phyloP scores from a whole-genome alignment of 2,797 vertebrate genomes.

The Coreius guichenoti region DNA sequence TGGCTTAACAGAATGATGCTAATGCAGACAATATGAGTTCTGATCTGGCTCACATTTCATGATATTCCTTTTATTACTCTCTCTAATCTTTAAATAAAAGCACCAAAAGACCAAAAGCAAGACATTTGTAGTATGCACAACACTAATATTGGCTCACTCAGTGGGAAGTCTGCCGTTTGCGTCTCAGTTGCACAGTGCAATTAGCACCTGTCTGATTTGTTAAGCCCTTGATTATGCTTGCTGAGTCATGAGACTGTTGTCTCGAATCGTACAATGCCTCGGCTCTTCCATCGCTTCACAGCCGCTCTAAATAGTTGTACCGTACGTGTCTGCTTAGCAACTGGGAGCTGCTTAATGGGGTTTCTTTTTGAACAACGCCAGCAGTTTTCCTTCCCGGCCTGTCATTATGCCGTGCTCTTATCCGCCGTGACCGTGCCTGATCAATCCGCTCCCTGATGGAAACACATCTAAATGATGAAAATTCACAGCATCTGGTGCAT shows the following conservation, averaged over 20 bases:
- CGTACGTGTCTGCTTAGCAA: constrained; percentile 45
- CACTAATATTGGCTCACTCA: not conserved
- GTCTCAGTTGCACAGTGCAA: constrained; percentile 21
- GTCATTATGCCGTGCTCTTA: constrained; percentile 56
- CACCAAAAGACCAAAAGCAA: not conserved
- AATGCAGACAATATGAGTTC: not conserved
- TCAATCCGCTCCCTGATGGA: constrained; percentile 64
- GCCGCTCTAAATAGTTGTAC: constrained; percentile 15
- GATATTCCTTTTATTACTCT: not conserved
- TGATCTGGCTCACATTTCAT: not conserved
- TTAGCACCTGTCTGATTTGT: constrained; percentile 49
- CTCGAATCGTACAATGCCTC: constrained; percentile 11
- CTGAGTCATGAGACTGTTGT: constrained; percentile 47
- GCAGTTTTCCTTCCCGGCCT: constrained; percentile 34
- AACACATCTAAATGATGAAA: constrained; percentile 53
- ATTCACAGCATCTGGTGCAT: constrained; percentile 68
- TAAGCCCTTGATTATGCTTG: constrained; percentile 37
- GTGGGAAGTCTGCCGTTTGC: not conserved
- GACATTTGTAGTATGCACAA: not conserved
- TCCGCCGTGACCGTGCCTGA: constrained; percentile 52
- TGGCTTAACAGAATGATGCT: not conserved
- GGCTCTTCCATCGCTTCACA: constrained; percentile 15
- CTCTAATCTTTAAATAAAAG: constrained; percentile 13
- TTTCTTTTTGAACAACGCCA: constrained; percentile 37
- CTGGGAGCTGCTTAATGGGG: constrained; percentile 33